A percentile compares a stretch with the other conserved stretches of the same genome.
These are phyloP conservation scores for Dromiciops gliroides DNA, from an alignment of 2,113 vertebrate species.

Conservation along the genomic window DNA sequence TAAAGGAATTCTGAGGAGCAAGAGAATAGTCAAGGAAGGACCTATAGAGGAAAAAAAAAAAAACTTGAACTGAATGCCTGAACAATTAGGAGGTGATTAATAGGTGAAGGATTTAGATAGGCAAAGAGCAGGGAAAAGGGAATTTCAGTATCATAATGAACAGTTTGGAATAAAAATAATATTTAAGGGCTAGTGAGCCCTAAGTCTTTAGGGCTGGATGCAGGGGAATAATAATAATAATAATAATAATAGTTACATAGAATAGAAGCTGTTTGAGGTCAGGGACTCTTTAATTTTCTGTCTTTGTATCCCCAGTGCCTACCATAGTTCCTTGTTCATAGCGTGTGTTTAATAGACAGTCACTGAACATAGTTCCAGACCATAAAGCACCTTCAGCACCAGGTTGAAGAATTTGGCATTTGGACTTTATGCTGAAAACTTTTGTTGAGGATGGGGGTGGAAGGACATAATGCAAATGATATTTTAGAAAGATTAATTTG, in stretches of 20 bases:
- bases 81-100: neutral
- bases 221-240: too few relatives aligned
- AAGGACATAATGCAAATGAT: neutral
- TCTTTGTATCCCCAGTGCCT: too few relatives aligned
- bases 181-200: neutral
- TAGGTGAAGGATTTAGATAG: too few relatives aligned
- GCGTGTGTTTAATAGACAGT: neutral
- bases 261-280: too few relatives aligned
- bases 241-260: too few relatives aligned
- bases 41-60: neutral
- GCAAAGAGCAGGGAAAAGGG: neutral
- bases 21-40: neutral
- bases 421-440: too few relatives aligned
- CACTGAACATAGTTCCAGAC: neutral
- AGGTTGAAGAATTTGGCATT: neutral
- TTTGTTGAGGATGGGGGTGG: neutral
- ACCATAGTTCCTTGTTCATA: too few relatives aligned
- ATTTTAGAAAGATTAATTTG: neutral
- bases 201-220: neutral
- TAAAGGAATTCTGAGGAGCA: neutral
- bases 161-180: neutral
- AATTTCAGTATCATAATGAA: neutral
- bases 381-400: neutral
- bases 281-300: too few relatives aligned
- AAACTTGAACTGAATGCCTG: neutral